Evolutionary conservation across 2,113 vertebrate species (phyloP), one percentile per base, ranked within the genome.

Genomic region (Gadus macrocephalus): DNA sequence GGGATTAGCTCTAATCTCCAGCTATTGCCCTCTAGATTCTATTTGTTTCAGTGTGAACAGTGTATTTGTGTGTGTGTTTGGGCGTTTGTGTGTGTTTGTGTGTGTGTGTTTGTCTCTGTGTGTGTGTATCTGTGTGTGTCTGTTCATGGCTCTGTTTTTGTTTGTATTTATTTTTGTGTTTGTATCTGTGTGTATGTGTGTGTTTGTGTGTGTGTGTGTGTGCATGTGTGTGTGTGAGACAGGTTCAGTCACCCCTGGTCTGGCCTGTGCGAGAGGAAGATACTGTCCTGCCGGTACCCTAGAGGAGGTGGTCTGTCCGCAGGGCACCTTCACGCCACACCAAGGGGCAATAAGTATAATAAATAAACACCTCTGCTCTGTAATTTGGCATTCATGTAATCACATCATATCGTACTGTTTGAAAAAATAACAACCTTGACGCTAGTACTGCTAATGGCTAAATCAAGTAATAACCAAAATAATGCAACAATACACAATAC

Each of bases 241-340:
- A 94, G 93, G 93, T 15, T 92, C 92, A 11, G 87, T 84, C 1
- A 86, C 81, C 67, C 86, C 87, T 20, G 92, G 93, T n/a, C 80
- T 91, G 76, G 87, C 90, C n/a, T 94, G 93, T 80, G 90, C 90
- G 66, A 87, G 90, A 12, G 93, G 93, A 53, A 91, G 90, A 78
- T 93, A 90, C 82, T 94, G 92, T 66, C 93, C 93, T 66, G 91
- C 92, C 63, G 93, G 93, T 6, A 91, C 88, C 49, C 60, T 90
- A 27, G 71, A 84, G 38, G 93, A 94, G 81, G 80, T 91, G n/a
- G 72, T 82, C 55, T 94, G 93, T 80, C 92, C 92, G 67, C 78
- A 58, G 61, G 93, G 93, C 58, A 93, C 92, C 64, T 93, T 93
- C 76, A 94, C 93, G 17, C 89, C 89, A 71, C 89, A 93, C 74